Conservation (phyloP, 2,113 vertebrate species). For the Glaucomys volans region DNA sequence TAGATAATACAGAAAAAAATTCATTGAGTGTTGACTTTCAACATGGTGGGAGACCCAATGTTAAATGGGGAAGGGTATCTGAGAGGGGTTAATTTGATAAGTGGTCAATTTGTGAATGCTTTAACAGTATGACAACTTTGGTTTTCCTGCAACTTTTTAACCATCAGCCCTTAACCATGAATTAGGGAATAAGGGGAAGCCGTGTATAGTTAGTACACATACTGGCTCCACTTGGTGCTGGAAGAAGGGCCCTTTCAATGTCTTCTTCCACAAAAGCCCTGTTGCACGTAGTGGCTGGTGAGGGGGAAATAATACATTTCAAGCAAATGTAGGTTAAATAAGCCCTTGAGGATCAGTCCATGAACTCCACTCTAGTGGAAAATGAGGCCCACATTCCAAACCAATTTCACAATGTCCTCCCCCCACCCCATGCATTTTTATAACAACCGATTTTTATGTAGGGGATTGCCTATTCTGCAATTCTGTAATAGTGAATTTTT, state of each 20-base stretch:
- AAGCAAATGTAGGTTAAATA: constrained; percentile 52
- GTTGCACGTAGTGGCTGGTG: not conserved
- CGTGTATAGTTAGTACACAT: not conserved
- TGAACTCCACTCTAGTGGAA: constrained; percentile 58
- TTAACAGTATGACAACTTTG: not conserved
- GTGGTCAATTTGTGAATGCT: not conserved
- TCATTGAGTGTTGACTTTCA: not conserved
- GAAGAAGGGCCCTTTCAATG: not conserved
- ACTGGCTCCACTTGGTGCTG: not conserved
- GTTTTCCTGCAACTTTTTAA: constrained; percentile 49
- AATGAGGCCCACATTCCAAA: constrained; percentile 73
- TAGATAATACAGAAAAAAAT: not conserved
- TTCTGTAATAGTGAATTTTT: constrained; percentile 68
- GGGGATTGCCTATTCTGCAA: not conserved
- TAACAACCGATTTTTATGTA: constrained; percentile 52
- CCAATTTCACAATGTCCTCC: constrained; percentile 21
- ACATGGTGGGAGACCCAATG: not conserved
- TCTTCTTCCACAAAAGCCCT: not conserved
- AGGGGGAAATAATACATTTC: constrained; percentile 55
- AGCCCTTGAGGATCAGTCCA: constrained; percentile 52
- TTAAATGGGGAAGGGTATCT: not conserved
- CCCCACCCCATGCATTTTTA: not conserved
- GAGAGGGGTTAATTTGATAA: not conserved
- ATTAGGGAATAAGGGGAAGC: not conserved
- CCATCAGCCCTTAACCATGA: not conserved